Base-by-base conservation (phyloP, 2,888 invertebrate species). In the Lasius platythorax region DNA sequence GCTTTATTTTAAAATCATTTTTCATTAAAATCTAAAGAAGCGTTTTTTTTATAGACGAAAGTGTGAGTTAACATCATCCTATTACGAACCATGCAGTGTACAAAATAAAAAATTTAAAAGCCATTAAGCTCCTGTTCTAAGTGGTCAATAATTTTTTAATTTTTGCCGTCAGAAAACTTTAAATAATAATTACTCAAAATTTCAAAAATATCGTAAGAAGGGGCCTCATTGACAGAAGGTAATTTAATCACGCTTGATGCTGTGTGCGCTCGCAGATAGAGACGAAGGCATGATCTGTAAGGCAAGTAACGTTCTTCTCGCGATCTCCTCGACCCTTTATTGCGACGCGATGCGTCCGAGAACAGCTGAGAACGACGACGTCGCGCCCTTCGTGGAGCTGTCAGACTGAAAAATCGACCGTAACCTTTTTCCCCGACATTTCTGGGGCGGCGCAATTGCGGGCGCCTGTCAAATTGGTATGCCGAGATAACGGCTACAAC, bases 191-290 rank as follows among this genome's bases (percentile, higher is more conserved):
- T 23, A 23, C 23, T 23, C 23, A 0, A 23, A 23, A 23, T 23
- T 23, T 23, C 23, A 23, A 23, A 23, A 23, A 23, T 23, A 23
- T 23, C 23, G 23, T 23, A 23, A 23, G 23, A 23, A 23, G 23
- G 23, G 23, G 23, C 23, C 23, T 23, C 23, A 23, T 23, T 0
- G 23, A 23, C 23, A 23, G 23, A 23, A 23, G 23, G 23, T n/a
- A n/a, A n/a, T 0, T 23, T 23, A 87, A 87, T 90, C 87, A 89
- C 85, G 63, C 83, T 58, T 85, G 75, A 86, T 84, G 73, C 83
- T 87, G 87, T 82, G 87, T 83, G 82, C 82, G 33, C 46, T 82
- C 53, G 37, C 37, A 70, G 74, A 68, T 66, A 82, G 76, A 67
- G 84, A 84, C 53, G 56, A 5, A 58, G 46, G 58, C 53, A 9